A percentile compares a stretch with the other conserved stretches of the same genome.
These are phyloP conservation scores for Lapara coniferarum DNA, from an alignment of 2,888 invertebrate species.

Conservation along the genomic window DNA sequence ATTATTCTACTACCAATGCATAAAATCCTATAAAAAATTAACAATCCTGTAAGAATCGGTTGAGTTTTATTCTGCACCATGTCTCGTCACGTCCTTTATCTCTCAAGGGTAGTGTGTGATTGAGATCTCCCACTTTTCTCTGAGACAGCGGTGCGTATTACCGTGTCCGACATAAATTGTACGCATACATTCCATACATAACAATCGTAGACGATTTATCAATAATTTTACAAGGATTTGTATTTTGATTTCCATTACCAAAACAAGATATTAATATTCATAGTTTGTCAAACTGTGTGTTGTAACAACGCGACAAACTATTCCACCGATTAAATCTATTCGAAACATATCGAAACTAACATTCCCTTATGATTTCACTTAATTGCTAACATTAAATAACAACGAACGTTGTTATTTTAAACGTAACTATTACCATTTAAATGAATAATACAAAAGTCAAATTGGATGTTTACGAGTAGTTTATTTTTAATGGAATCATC, in stretches of 20 bases:
- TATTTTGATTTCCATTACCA: background rate
- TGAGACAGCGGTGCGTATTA: background rate
- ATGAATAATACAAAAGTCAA: background rate
- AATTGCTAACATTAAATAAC: background rate
- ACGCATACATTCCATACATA: background rate
- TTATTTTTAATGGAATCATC: conserved; percentile 13
- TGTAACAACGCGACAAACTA: background rate
- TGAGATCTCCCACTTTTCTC: conserved; percentile 16
- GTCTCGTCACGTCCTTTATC: conserved; percentile 3
- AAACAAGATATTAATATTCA: no score
- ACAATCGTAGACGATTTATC: no score
- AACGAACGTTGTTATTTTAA: background rate
- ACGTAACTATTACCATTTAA: background rate
- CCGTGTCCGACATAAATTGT: background rate
- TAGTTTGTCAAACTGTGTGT: no score
- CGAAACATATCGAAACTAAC: background rate
- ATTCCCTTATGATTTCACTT: background rate
- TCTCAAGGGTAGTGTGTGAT: conserved; percentile 6
- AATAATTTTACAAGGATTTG: background rate
- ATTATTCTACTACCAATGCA: no score
- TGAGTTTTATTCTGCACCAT: background rate
- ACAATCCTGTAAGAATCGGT: background rate
- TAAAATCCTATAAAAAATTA: background rate
- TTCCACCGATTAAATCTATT: background rate
- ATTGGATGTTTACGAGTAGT: conserved; percentile 1